Evolutionary conservation across 37 sponge, comb jelly and placozoan species (phyloP).

Genomic region (Axinella damicornis): DNA sequence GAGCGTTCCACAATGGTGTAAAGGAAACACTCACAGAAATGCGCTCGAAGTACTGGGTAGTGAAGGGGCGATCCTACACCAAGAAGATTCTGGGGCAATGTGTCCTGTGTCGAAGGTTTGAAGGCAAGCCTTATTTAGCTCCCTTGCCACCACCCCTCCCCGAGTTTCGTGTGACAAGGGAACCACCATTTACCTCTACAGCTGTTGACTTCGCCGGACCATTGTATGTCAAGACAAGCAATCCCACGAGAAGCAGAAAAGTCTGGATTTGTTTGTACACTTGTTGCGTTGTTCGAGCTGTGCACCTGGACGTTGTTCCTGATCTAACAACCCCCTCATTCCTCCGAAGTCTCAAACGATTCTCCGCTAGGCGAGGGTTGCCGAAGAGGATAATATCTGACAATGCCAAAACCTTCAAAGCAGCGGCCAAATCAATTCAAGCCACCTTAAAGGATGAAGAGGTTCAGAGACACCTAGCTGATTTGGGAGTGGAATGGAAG

Average conservation of each 20-base stretch:
- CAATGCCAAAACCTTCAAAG: constrained; percentile 27
- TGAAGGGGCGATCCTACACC: neutral
- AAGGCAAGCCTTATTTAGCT: neutral
- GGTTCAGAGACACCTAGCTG: neutral
- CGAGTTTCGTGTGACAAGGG: neutral
- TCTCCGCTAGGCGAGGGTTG: constrained; percentile 15
- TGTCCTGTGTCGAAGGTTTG: neutral
- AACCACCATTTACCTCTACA: constrained; percentile 5
- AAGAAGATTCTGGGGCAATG: neutral
- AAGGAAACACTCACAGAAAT: constrained; percentile 39
- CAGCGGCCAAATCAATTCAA: neutral
- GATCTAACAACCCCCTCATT: neutral
- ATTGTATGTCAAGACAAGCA: neutral
- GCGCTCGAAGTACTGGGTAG: constrained; percentile 17
- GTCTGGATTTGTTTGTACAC: constrained; percentile 32
- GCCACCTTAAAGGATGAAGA: neutral
- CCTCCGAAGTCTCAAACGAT: constrained; percentile 13
- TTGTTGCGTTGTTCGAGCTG: constrained; percentile 11
- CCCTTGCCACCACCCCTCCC: constrained; percentile 24
- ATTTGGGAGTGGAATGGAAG: constrained; percentile 18
- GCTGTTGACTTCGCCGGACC: constrained; percentile 27
- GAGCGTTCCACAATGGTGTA: constrained; percentile 19
- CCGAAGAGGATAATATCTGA: neutral
- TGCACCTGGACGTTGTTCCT: constrained; percentile 15
- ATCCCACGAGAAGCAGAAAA: neutral